Conservation (phyloP, 2,797 vertebrate species). For the Thaleichthys pacificus region DNA sequence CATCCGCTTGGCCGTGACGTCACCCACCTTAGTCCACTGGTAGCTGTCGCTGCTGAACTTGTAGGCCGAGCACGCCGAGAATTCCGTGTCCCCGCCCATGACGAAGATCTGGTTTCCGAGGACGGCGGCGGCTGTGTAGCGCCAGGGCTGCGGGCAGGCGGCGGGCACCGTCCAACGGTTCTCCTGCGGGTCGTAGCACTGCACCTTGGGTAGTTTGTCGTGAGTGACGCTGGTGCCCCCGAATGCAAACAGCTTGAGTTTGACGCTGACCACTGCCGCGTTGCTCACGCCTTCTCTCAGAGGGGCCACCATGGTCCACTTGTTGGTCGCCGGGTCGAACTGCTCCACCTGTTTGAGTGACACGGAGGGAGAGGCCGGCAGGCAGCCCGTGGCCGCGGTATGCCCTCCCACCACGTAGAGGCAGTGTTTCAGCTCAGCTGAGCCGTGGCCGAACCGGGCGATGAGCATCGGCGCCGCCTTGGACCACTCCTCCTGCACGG, state of each 20-base stretch:
- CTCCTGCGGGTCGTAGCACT: conserved; percentile 95
- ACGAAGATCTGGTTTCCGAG: conserved; percentile 98
- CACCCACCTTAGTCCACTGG: conserved; percentile 99
- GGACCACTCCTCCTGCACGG: conserved; percentile 95
- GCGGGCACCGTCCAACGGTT: conserved; percentile 97
- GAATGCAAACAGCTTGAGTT: conserved; percentile 95
- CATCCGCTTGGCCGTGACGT: conserved; percentile 97
- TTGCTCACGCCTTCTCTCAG: conserved; percentile 97
- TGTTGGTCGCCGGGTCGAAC: conserved; percentile 92
- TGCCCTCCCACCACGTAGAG: conserved; percentile 96
- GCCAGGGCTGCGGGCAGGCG: conserved; percentile 97
- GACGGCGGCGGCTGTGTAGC: conserved; percentile 96
- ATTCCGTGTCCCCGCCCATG: conserved; percentile 97
- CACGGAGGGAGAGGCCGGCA: conserved; percentile 95
- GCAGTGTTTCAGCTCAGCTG: conserved; percentile 94
- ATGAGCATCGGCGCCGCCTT: conserved; percentile 98
- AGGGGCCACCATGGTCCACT: conserved; percentile 98
- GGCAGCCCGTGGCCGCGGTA: conserved; percentile 93
- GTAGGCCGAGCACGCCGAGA: conserved; percentile 96
- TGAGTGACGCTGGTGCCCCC: conserved; percentile 96
- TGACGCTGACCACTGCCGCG: conserved; percentile 95
- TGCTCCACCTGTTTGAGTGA: conserved; percentile 98
- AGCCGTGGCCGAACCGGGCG: conserved; percentile 94
- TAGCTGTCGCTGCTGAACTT: conserved; percentile 97
- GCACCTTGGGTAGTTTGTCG: conserved; percentile 97